phyloP scores from a whole-genome alignment of 2,888 invertebrate species.

The Argyra leucocephala region DNA sequence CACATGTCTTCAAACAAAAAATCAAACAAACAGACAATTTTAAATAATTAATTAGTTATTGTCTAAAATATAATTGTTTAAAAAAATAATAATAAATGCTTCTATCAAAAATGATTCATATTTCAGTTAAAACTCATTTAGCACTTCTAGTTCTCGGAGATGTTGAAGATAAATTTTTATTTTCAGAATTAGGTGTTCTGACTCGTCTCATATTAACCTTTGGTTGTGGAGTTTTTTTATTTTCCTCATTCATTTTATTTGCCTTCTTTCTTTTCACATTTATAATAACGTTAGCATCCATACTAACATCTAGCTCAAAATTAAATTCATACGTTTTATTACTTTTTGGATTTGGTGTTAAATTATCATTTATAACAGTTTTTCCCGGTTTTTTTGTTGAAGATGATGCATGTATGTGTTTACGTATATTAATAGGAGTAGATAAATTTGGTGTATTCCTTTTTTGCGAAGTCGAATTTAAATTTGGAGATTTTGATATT shows the following conservation, averaged over 20 bases:
- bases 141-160: background rate
- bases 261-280: constrained; percentile 40
- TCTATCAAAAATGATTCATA: background rate
- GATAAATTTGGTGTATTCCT: constrained; percentile 30
- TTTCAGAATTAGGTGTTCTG: background rate
- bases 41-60: too few relatives aligned
- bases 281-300: constrained; percentile 43
- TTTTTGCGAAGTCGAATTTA: constrained; percentile 17
- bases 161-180: background rate
- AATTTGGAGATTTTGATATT: constrained; percentile 5
- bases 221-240: background rate
- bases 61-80: background rate
- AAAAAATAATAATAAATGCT: background rate
- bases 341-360: constrained; percentile 36
- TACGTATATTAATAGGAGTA: constrained; percentile 29
- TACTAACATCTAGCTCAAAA: constrained; percentile 42
- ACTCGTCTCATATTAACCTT: constrained; percentile 4
- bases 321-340: constrained; percentile 42
- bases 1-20: too few relatives aligned
- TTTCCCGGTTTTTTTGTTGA: constrained; percentile 34
- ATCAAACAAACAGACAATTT: too few relatives aligned
- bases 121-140: background rate
- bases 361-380: constrained; percentile 37
- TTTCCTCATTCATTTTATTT: constrained; percentile 10
- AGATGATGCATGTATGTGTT: constrained; percentile 14